Evolutionary conservation across 2,797 vertebrate species (phyloP).

Genomic region (Atherinosoma microstoma): DNA sequence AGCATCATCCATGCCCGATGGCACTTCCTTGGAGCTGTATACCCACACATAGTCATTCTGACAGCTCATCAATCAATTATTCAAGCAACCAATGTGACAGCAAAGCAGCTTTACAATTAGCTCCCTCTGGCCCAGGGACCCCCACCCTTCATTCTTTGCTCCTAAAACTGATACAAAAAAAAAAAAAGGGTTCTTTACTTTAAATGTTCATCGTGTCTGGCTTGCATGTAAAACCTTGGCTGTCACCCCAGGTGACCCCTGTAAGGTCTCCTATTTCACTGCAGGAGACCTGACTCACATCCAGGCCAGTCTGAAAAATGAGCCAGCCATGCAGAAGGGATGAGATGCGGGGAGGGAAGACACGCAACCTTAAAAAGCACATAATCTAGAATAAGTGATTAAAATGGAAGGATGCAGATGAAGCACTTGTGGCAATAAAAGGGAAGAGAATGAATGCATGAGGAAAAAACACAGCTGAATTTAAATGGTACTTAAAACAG

Average conservation of each 20-base stretch:
- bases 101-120: conserved; percentile 26
- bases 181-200: conserved; percentile 13
- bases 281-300: conserved; percentile 72
- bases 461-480: background rate
- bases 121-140: conserved; percentile 14
- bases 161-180: conserved; percentile 8
- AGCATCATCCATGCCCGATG: conserved; percentile 46
- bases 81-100: conserved; percentile 27
- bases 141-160: conserved; percentile 7
- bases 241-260: conserved; percentile 28
- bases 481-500: background rate
- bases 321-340: conserved; percentile 70
- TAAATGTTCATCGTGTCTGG: conserved; percentile 14
- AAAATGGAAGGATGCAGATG: conserved; percentile 19
- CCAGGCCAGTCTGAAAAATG: conserved; percentile 62
- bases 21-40: conserved; percentile 37
- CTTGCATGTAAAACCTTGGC: conserved; percentile 27
- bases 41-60: conserved; percentile 40
- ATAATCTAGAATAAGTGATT: conserved; percentile 30
- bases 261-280: conserved; percentile 53
- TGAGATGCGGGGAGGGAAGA: conserved; percentile 34
- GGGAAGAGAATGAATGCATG: conserved; percentile 14
- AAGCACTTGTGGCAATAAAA: conserved; percentile 7
- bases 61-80: conserved; percentile 56
- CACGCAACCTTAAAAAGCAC: conserved; percentile 54